Evolutionary conservation across 1,140 invertebrate genomes (phyloP), one percentile per base, ranked within the genome.

Genomic region (Zelostemma sp.): DNA sequence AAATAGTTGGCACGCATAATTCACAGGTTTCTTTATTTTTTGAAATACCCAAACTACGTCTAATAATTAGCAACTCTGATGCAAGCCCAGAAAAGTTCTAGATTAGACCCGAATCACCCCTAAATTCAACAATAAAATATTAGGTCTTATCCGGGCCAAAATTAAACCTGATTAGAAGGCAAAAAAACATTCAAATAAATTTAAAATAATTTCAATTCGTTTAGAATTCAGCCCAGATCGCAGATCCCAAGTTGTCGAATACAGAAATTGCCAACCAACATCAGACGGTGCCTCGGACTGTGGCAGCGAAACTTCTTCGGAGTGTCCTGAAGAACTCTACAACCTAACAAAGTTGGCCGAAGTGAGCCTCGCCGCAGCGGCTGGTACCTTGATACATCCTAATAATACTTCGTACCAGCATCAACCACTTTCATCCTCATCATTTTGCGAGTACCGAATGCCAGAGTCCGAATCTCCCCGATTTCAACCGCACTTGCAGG

Each of bases 301-400:
- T 59, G 81, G 81, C 4, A 85, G 83, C 56, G 83, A 85, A 17
- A 81, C 75, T 9, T 81, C 80, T 1, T 81, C 78, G 12, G 87
- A 88, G 63, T 87, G 89, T 80, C 90, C 90, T 2, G 90, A 91
- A 64, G 90, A 92, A 70, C 84, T 93, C 11, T 93, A 91, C 81
- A 93, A 93, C 70, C 84, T 93, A 8, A 92, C 90, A 5, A 91
- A 93, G 76, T 80, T 93, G 46, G 91, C 92, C 1, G 90, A 93
- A 78, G 91, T 93, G 9, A 90, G 89, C 53, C 71, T 91, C 31
- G 90, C 90, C 0, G 90, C 90, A 0, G 90, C 88, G 0, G 88
- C 88, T 1, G 88, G 88, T 28, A 85, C 80, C 0, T 49, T 85
- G n/a, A 79, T 84, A 12, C 81, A 85, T 41, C 78, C 80, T 0